Conservation (phyloP, 2,797 vertebrate genomes). For the Potorous gilbertii region DNA sequence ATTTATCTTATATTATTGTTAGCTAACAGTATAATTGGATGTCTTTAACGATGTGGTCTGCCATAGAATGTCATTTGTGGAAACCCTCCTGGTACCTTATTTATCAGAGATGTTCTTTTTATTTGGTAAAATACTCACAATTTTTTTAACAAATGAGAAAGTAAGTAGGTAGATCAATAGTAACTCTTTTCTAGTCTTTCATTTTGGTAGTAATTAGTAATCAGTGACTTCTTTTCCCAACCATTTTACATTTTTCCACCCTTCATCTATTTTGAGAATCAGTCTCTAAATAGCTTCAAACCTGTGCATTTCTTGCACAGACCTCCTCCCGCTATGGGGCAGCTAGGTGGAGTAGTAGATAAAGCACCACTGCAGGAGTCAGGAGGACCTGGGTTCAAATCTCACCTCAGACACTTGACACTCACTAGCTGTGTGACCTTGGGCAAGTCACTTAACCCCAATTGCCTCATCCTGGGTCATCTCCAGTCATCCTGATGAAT, state of each 20-base stretch:
- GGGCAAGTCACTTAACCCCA: too few species aligned
- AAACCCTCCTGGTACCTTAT: not conserved
- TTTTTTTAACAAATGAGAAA: not conserved
- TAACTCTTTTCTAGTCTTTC: not conserved
- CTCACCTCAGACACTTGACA: too few species aligned
- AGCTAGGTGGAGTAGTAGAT: too few species aligned
- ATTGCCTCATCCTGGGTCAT: too few species aligned
- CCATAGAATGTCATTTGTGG: not conserved
- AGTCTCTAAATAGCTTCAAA: not conserved
- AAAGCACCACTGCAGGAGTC: too few species aligned
- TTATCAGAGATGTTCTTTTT: not conserved
- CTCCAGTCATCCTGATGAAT: too few species aligned
- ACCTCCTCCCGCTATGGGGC: not conserved
- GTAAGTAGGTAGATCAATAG: not conserved
- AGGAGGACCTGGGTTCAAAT: too few species aligned
- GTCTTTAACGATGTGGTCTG: not conserved
- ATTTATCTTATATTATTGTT: not conserved
- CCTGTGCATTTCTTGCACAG: not conserved
- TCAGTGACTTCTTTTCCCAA: not conserved
- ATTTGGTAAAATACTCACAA: not conserved
- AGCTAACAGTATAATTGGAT: not conserved
- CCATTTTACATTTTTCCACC: not conserved
- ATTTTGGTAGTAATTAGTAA: not conserved
- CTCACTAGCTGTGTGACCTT: too few species aligned
- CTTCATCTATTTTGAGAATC: not conserved